Conservation (phyloP, 2,113 vertebrate species). For the Camelus bactrianus region DNA sequence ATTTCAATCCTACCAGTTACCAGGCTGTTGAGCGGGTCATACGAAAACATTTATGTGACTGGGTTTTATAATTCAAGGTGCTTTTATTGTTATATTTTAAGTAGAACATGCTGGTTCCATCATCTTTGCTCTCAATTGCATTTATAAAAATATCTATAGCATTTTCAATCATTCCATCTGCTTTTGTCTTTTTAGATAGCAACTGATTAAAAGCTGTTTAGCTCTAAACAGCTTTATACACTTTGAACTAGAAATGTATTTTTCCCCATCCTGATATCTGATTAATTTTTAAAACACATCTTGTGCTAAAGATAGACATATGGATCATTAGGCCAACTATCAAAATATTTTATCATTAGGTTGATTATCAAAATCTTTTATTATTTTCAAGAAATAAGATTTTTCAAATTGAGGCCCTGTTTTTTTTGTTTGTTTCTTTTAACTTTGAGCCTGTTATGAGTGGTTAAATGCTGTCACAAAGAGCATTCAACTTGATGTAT, state of each 20-base stretch:
- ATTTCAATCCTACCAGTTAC: neutral
- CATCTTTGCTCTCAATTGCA: conserved; percentile 52
- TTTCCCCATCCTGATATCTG: neutral
- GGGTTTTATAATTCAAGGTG: neutral
- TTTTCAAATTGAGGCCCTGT: conserved; percentile 18
- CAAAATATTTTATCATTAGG: conserved; percentile 27
- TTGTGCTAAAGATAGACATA: conserved; percentile 32
- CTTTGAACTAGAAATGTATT: conserved; percentile 35
- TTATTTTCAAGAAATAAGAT: conserved; percentile 39
- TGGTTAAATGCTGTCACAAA: conserved; percentile 61
- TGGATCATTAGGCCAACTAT: conserved; percentile 11
- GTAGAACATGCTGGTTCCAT: neutral
- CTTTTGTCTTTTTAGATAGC: conserved; percentile 56
- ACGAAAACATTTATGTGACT: neutral
- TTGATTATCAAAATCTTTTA: conserved; percentile 36
- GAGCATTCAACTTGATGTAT: conserved; percentile 43
- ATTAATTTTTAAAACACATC: conserved; percentile 16
- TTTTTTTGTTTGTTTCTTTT: neutral
- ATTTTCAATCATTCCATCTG: conserved; percentile 39
- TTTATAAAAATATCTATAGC: conserved; percentile 39
- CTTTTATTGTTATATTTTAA: conserved; percentile 21
- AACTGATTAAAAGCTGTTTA: conserved; percentile 46
- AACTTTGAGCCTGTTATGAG: neutral
- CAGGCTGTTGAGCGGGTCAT: neutral
- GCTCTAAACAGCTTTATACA: conserved; percentile 43